These are phyloP conservation scores for Aepyceros melampus DNA, from an alignment of 2,113 vertebrate genomes.

Conservation along the genomic window DNA sequence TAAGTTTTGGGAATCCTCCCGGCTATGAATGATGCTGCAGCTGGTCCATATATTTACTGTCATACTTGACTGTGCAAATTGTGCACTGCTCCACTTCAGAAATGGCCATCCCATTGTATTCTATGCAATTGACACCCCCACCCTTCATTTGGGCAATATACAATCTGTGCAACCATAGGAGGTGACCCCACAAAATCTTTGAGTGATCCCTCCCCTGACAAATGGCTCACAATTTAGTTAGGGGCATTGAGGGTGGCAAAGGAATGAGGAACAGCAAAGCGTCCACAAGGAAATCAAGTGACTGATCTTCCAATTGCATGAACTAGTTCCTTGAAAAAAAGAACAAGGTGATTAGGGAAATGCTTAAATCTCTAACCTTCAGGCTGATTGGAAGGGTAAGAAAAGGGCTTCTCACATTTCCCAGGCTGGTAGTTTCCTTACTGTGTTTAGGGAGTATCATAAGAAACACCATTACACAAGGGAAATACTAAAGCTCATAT, in stretches of 20 bases:
- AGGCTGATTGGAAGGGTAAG: neutral
- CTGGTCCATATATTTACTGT: neutral
- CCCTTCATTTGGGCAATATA: neutral
- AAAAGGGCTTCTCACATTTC: constrained; percentile 15
- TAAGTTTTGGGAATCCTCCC: neutral
- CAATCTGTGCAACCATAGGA: neutral
- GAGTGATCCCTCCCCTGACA: neutral
- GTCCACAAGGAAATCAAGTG: neutral
- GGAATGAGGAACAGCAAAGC: neutral
- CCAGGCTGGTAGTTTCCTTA: constrained; percentile 14
- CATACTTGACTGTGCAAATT: neutral
- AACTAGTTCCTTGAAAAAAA: neutral
- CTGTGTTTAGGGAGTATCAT: constrained; percentile 30
- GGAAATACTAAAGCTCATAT: constrained; percentile 11
- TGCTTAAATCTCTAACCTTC: neutral
- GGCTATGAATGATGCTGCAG: neutral
- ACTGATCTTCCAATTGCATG: neutral
- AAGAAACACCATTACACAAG: constrained; percentile 7
- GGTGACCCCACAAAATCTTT: neutral
- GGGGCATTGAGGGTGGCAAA: neutral
- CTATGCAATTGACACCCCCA: neutral
- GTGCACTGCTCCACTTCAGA: neutral
- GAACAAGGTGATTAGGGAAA: neutral
- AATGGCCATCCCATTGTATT: neutral
- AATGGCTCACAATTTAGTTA: neutral